phyloP scores from a whole-genome alignment of 2,113 vertebrate species.

The Sitta europaea region DNA sequence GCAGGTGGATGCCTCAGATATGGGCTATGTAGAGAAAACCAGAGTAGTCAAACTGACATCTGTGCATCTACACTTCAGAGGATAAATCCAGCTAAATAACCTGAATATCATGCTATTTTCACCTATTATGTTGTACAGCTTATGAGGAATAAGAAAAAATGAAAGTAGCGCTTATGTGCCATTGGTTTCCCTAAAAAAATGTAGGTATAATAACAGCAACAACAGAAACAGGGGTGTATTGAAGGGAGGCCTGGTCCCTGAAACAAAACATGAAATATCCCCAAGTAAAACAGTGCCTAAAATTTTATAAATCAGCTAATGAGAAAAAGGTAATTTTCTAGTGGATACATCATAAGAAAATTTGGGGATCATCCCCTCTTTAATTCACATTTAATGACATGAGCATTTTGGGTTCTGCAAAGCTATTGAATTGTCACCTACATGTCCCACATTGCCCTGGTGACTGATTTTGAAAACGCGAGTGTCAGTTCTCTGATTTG shows the following conservation, averaged over 20 bases:
- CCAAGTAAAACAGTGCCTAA: not conserved
- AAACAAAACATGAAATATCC: not conserved
- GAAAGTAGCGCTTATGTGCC: not conserved
- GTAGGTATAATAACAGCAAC: not conserved
- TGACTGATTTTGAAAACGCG: not conserved
- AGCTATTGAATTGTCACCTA: not conserved
- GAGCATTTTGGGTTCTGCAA: not conserved
- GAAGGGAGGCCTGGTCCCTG: not conserved
- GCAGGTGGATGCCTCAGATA: not conserved
- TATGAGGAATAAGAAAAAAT: not conserved
- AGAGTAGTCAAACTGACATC: not conserved
- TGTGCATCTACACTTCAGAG: not conserved
- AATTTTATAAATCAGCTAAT: not conserved
- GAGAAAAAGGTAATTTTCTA: not conserved
- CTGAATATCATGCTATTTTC: not conserved
- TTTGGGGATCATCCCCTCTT: not conserved
- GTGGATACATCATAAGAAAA: not conserved
- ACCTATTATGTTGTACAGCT: not conserved
- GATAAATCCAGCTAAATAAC: not conserved
- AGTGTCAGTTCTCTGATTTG: not conserved
- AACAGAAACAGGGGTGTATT: not conserved
- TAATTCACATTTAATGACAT: not conserved
- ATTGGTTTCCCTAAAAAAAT: not conserved
- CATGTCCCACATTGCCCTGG: not conserved
- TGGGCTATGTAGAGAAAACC: not conserved